Percentiles rank a stretch among this genome's conserved stretches.
phyloP scores from a whole-genome alignment of 2,797 vertebrate genomes.

The Channa striata region DNA sequence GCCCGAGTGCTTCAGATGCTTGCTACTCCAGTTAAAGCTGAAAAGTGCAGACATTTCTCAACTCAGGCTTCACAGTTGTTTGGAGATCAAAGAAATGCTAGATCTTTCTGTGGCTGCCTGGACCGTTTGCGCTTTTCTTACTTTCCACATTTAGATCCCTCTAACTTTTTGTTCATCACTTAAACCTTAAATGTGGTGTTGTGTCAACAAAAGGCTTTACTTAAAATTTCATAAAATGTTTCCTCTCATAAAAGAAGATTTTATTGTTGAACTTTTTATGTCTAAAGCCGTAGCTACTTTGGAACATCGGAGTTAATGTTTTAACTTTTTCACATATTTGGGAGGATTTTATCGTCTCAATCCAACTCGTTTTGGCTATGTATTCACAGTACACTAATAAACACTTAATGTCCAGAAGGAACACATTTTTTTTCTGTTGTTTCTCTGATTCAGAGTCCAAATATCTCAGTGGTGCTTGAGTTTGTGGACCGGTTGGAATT shows the following conservation, averaged over 20 bases:
- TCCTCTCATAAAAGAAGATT: too few species aligned
- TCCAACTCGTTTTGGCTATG: too few species aligned
- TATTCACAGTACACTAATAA: too few species aligned
- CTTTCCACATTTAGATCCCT: slow-evolving; percentile 16
- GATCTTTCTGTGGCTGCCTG: slow-evolving; percentile 14
- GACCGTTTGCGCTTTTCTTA: slow-evolving; percentile 32
- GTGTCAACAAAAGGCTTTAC: too few species aligned
- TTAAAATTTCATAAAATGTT: too few species aligned
- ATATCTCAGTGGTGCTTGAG: background rate
- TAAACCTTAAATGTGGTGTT: slow-evolving; percentile 21
- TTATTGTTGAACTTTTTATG: too few species aligned
- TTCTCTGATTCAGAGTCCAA: background rate
- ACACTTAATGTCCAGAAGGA: background rate
- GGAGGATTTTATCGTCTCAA: too few species aligned
- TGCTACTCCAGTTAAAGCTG: slow-evolving; percentile 33
- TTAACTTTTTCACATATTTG: too few species aligned
- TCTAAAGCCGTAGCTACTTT: too few species aligned
- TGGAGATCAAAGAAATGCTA: slow-evolving; percentile 51
- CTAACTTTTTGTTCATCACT: slow-evolving; percentile 1
- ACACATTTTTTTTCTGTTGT: background rate
- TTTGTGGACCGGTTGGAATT: too few species aligned
- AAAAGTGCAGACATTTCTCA: slow-evolving; percentile 49
- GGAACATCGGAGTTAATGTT: too few species aligned
- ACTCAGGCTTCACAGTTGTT: slow-evolving; percentile 41
- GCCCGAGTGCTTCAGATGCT: slow-evolving; percentile 10